phyloP scores from a whole-genome alignment of 2,113 vertebrate species.

The Carassius carassius region DNA sequence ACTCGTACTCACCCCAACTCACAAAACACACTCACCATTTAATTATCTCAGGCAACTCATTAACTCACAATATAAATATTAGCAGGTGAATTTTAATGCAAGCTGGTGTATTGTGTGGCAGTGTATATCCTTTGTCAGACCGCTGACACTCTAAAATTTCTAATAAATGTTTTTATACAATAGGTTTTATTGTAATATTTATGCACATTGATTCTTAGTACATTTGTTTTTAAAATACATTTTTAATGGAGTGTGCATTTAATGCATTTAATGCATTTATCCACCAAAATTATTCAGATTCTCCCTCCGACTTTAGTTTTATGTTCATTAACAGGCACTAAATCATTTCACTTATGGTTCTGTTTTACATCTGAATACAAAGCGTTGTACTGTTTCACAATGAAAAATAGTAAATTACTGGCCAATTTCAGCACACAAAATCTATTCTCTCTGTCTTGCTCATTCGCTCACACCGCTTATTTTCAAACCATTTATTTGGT shows the following conservation, averaged over 20 bases:
- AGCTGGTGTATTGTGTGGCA: constrained; percentile 6
- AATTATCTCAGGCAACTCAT: constrained; percentile 50
- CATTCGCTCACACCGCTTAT: constrained; percentile 35
- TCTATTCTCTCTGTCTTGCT: constrained; percentile 31
- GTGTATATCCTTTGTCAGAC: constrained; percentile 25
- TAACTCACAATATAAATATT: constrained; percentile 55
- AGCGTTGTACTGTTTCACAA: constrained; percentile 5
- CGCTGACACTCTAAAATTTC: background rate
- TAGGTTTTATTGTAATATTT: constrained; percentile 22
- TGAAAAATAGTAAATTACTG: constrained; percentile 15
- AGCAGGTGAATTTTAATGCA: constrained; percentile 53
- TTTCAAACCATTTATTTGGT: constrained; percentile 23
- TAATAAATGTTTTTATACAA: constrained; percentile 21
- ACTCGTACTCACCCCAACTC: constrained; percentile 13
- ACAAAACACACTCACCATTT: constrained; percentile 48
- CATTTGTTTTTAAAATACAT: constrained; percentile 23
- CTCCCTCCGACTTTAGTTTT: constrained; percentile 24
- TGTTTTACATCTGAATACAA: constrained; percentile 55
- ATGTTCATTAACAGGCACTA: constrained; percentile 29
- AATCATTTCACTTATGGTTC: constrained; percentile 21
- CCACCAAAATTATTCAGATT: background rate
- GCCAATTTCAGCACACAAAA: constrained; percentile 31
- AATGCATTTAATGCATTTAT: too few relatives aligned
- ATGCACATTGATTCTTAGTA: constrained; percentile 40
- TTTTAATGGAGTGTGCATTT: constrained; percentile 34